These are phyloP conservation scores for Papilio polyxenes DNA, from an alignment of 1,140 invertebrate genomes.

Conservation along the genomic window DNA sequence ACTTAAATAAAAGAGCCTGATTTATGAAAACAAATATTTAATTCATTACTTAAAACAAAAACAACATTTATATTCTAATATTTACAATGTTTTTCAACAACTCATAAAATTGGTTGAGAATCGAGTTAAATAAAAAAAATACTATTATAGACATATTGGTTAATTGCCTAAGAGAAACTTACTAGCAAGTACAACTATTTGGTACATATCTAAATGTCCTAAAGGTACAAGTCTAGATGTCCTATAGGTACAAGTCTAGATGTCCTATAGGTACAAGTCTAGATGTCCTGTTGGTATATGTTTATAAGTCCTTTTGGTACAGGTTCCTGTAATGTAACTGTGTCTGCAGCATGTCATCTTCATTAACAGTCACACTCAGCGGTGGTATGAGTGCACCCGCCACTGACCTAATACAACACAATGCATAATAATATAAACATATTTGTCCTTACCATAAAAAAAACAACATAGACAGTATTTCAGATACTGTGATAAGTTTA, in stretches of 20 bases:
- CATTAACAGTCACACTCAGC: slow-evolving; percentile 46
- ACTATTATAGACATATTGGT: too few relatives aligned
- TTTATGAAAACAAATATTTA: background rate
- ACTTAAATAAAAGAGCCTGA: background rate
- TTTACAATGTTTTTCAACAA: slow-evolving; percentile 8
- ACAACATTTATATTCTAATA: slow-evolving; percentile 2
- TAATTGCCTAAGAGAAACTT: background rate
- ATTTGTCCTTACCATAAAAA: too few relatives aligned
- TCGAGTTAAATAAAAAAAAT: background rate
- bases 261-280: background rate
- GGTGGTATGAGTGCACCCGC: slow-evolving; percentile 65
- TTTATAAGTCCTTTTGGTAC: slow-evolving; percentile 41
- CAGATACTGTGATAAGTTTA: too few relatives aligned
- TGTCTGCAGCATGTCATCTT: slow-evolving; percentile 60
- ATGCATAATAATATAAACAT: too few relatives aligned
- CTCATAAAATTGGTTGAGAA: background rate
- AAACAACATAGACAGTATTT: too few relatives aligned
- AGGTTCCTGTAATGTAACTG: slow-evolving; percentile 58
- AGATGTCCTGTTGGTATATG: background rate
- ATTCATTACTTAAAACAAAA: background rate
- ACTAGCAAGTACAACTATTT: background rate
- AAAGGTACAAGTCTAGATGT: background rate
- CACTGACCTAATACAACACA: slow-evolving; percentile 53
- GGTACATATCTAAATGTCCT: background rate
- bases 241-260: background rate